A percentile compares a stretch with the other conserved stretches of the same genome.
These are phyloP conservation scores for Lordiphosa clarofinis DNA, from an alignment of 1,140 invertebrate genomes.

Conservation along the genomic window DNA sequence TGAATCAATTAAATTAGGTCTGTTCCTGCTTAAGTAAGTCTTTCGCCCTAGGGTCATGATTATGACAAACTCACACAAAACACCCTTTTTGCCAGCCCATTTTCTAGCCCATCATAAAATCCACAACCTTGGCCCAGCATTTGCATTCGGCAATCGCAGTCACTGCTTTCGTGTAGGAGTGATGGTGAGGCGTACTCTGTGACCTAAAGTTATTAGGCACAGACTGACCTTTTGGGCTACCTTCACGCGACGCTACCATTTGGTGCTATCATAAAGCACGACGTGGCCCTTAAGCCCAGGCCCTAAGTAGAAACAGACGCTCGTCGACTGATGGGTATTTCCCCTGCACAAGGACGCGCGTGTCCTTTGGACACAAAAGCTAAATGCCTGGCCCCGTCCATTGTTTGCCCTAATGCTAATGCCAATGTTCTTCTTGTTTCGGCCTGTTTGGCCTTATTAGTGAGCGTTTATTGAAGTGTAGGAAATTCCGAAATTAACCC, in stretches of 20 bases:
- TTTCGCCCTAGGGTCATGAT: background rate
- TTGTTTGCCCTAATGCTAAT: conserved; percentile 73
- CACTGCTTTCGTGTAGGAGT: conserved; percentile 72
- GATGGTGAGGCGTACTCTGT: conserved; percentile 65
- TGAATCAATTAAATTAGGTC: too few species aligned
- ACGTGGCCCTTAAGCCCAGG: conserved; percentile 4
- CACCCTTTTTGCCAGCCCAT: conserved; percentile 21
- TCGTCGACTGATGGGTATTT: conserved; percentile 46
- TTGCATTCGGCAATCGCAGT: conserved; percentile 37
- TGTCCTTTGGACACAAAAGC: conserved; percentile 59
- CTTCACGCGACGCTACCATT: conserved; percentile 16
- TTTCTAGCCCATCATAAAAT: conserved; percentile 23
- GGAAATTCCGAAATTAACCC: conserved; percentile 68
- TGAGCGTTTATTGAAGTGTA: conserved; percentile 54
- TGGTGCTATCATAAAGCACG: conserved; percentile 25
- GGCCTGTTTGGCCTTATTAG: conserved; percentile 72
- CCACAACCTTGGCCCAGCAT: conserved; percentile 13
- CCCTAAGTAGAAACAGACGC: conserved; percentile 70
- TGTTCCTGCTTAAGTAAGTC: too few species aligned
- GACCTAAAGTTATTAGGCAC: conserved; percentile 74
- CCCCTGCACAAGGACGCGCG: conserved; percentile 61
- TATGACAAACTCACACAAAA: conserved; percentile 33
- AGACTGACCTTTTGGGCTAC: conserved; percentile 53
- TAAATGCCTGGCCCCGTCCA: conserved; percentile 53
- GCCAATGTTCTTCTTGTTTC: conserved; percentile 25